Evolutionary conservation across 2,888 invertebrate species (phyloP).

Genomic region (Campoplex capitator): DNA sequence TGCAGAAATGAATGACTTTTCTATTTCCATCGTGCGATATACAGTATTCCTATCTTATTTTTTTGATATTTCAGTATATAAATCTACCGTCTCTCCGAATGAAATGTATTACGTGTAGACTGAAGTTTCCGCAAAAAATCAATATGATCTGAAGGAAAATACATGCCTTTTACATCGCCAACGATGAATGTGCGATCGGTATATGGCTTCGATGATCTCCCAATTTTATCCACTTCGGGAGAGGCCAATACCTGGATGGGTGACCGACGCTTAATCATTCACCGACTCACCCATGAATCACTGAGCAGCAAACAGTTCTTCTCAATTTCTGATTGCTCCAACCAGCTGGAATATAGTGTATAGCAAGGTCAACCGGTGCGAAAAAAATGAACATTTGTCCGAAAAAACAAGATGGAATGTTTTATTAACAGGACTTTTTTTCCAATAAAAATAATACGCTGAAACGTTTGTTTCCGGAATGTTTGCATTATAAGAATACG

Average conservation of each 20-base stretch:
- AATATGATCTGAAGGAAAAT: neutral
- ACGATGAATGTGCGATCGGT: too few species aligned
- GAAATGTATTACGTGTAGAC: neutral
- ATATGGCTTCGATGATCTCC: too few species aligned
- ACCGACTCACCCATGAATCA: too few species aligned
- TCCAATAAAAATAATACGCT: neutral
- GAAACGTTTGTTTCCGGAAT: neutral
- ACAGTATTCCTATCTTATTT: neutral
- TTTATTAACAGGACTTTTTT: neutral
- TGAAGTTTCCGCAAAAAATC: neutral
- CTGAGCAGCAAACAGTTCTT: too few species aligned
- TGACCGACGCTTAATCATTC: too few species aligned
- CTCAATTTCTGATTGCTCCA: too few species aligned
- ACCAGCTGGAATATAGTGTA: too few species aligned
- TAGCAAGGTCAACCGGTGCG: neutral
- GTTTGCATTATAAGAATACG: neutral
- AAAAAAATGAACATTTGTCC: neutral
- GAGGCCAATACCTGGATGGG: too few species aligned
- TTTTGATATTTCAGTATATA: neutral
- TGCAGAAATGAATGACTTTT: constrained; percentile 5
- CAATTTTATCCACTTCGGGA: too few species aligned
- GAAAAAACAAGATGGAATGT: neutral
- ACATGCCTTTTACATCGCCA: neutral
- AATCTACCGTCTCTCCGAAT: neutral
- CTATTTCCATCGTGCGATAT: neutral